Base-by-base conservation (phyloP, 1,140 invertebrate genomes). In the Planococcus citri region DNA sequence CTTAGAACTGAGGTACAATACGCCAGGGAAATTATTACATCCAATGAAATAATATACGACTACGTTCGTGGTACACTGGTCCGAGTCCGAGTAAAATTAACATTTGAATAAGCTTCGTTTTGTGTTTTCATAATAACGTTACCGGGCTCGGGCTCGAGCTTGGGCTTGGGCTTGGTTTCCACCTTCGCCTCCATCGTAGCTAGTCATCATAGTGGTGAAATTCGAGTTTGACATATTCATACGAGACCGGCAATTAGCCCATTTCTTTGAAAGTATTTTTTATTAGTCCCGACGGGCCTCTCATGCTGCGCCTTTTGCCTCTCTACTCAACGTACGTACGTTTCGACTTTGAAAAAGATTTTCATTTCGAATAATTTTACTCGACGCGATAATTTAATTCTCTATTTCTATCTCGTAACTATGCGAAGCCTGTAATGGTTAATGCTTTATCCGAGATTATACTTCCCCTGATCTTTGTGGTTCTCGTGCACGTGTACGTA, bases 141-240 rank as follows among this genome's bases (percentile, higher is more conserved):
- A 51, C 41, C 29, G 29, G 4, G 29, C 29, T n/a, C n/a, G n/a
- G 12, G 29, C 29, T 12, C 12, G 12, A 33, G 4, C 12, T 12
- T 33, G 4, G 4, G 29, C 29, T 33, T 33, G 4, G 29, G 29
- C 29, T 33, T n/a, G n/a, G n/a, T n/a, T n/a, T n/a, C n/a, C n/a
- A n/a, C n/a, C n/a, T n/a, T n/a, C n/a, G n/a, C n/a, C n/a, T 8
- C 33, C 33, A 37, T 6, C 33, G 33, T 37, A 37, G 33, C 33
- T 6, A n/a, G 33, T 6, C 41, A 51, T 33, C 41, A n/a, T 20
- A 6, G 6, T 4, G 17, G 29, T 51, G 41, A 51, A 51, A 51
- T 51, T 51, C 41, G 41, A 51, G 41, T 51, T 51, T 51, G 41
- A 51, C 41, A 51, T 51, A 51, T 51, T 51, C 41, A 51, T 51